phyloP scores from a whole-genome alignment of 2,888 invertebrate genomes.

The Caenorhabditis becei region DNA sequence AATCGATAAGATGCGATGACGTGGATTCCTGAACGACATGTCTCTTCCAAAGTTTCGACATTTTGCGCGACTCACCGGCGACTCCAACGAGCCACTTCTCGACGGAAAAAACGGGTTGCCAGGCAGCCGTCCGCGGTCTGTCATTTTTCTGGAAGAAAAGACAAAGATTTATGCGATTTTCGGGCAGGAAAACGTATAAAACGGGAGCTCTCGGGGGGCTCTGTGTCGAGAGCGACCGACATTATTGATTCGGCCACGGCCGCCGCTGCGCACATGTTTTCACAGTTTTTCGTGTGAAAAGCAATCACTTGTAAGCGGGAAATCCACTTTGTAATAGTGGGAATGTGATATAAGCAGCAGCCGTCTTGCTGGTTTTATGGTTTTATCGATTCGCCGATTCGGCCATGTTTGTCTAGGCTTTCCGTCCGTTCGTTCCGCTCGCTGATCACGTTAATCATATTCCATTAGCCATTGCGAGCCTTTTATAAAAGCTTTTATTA shows the following conservation, averaged over 20 bases:
- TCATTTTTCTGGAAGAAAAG: background rate
- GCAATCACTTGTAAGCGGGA: too few relatives aligned
- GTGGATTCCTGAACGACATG: constrained; percentile 40
- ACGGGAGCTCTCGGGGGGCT: too few relatives aligned
- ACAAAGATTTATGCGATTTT: background rate
- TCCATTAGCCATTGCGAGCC: too few relatives aligned
- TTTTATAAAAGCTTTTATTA: too few relatives aligned
- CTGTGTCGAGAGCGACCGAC: too few relatives aligned
- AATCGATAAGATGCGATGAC: constrained; percentile 63
- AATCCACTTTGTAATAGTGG: too few relatives aligned
- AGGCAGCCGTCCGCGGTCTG: constrained; percentile 25
- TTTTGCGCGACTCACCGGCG: background rate
- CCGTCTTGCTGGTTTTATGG: constrained; percentile 1
- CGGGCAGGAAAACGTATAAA: background rate
- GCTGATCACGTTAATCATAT: too few relatives aligned
- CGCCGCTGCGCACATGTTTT: too few relatives aligned
- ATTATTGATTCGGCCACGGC: background rate
- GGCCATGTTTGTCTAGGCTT: constrained; percentile 30
- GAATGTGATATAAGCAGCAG: too few relatives aligned
- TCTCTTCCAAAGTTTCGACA: background rate
- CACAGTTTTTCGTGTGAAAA: too few relatives aligned
- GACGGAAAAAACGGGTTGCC: constrained; percentile 58
- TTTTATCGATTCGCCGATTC: background rate
- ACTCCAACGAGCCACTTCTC: constrained; percentile 36
- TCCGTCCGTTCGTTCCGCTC: constrained; percentile 5